phyloP scores from a whole-genome alignment of 2,797 vertebrate genomes.

The Helarctos malayanus region DNA sequence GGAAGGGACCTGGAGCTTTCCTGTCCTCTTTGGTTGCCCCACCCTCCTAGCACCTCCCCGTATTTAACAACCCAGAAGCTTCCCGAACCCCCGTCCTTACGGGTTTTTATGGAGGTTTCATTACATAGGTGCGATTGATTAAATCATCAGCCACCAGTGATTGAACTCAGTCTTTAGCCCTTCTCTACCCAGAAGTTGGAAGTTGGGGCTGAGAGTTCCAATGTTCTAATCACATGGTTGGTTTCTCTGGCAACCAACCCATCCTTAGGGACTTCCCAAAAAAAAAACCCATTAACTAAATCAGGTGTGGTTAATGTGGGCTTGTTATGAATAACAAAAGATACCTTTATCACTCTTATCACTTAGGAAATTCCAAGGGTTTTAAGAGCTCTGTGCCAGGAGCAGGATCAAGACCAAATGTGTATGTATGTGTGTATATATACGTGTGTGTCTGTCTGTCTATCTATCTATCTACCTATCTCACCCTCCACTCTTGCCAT shows the following conservation, averaged over 20 bases:
- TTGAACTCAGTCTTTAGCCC: background rate
- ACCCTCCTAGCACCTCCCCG: background rate
- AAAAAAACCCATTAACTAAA: background rate
- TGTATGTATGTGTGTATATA: too few relatives aligned
- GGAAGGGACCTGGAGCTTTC: background rate
- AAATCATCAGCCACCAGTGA: too few relatives aligned
- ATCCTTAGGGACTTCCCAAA: background rate
- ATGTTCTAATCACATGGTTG: too few relatives aligned
- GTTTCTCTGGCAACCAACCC: background rate
- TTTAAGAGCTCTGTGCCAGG: background rate
- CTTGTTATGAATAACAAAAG: background rate
- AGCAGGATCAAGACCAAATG: background rate
- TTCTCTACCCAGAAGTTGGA: background rate
- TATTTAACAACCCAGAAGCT: background rate
- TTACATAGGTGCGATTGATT: background rate
- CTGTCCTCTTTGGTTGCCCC: background rate
- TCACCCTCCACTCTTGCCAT: background rate
- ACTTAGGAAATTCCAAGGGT: background rate
- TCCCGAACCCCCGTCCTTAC: background rate
- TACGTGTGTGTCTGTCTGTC: too few relatives aligned
- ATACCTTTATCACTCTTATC: background rate
- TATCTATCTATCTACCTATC: background rate
- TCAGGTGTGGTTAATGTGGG: background rate
- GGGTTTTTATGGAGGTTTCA: background rate
- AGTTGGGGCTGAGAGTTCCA: background rate